Conservation (phyloP, 2,888 invertebrate genomes). For the Eupithecia insigniata region DNA sequence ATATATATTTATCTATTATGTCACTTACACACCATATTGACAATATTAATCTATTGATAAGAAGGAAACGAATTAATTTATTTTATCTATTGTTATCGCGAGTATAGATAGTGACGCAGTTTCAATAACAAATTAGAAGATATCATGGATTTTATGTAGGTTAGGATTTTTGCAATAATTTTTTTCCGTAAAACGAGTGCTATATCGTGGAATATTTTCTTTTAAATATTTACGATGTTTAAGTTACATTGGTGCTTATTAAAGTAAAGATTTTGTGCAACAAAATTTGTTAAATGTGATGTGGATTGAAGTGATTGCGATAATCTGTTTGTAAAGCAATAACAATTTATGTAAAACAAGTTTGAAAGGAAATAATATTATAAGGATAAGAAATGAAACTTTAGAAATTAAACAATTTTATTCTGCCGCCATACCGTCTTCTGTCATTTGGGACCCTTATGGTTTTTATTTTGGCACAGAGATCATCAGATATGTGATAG, state of each 20-base stretch:
- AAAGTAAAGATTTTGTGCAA: neutral
- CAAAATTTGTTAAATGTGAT: neutral
- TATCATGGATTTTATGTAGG: neutral
- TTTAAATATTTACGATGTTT: neutral
- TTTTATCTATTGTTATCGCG: constrained; percentile 25
- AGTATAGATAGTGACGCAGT: neutral
- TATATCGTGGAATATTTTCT: neutral
- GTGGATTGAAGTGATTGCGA: neutral
- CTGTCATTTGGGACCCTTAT: no score
- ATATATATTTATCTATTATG: no score
- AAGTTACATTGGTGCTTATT: neutral
- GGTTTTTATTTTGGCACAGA: no score
- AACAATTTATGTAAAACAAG: neutral
- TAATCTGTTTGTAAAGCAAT: neutral
- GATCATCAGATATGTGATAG: no score
- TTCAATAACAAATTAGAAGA: constrained; percentile 7
- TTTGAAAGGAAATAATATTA: neutral
- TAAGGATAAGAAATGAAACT: neutral
- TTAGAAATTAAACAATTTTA: neutral
- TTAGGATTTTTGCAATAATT: neutral
- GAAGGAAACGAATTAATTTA: constrained; percentile 17
- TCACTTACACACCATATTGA: constrained; percentile 24
- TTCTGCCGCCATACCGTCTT: neutral
- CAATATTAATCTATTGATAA: constrained; percentile 25
- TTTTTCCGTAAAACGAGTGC: neutral